phyloP scores from a whole-genome alignment of 2,113 vertebrate genomes.

The Sminthopsis crassicaudata region DNA sequence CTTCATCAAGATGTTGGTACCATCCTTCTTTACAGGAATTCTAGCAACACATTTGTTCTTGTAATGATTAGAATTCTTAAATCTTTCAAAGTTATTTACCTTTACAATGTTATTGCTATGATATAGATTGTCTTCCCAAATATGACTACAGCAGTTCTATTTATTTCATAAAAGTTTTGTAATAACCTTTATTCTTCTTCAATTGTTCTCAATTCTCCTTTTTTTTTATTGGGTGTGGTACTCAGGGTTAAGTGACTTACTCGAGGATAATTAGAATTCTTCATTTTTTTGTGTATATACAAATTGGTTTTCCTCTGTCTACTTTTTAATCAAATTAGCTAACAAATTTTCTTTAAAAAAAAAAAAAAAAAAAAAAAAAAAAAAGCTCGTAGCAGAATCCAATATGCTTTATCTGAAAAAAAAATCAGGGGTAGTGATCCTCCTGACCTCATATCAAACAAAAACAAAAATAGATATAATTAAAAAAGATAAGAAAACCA shows the following conservation, averaged over 20 bases:
- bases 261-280: too few species aligned
- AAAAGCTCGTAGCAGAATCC: background rate
- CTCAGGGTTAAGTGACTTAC: too few species aligned
- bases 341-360: background rate
- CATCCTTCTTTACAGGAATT: background rate
- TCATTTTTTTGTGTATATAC: background rate
- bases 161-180: background rate
- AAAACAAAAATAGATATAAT: too few species aligned
- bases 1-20: background rate
- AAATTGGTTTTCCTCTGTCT: background rate
- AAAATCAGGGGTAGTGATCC: too few species aligned
- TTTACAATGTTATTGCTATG: background rate
- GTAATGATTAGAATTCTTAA: background rate
- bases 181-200: background rate
- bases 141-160: background rate
- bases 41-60: background rate
- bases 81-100: background rate
- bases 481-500: too few species aligned
- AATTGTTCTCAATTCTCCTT: background rate
- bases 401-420: too few species aligned
- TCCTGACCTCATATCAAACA: too few species aligned
- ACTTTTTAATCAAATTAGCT: background rate
- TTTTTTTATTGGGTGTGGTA: background rate
- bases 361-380: too few species aligned
- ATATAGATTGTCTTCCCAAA: background rate